A percentile compares a stretch with the other conserved stretches of the same genome.
phyloP scores from a whole-genome alignment of 2,797 vertebrate species.

The Acridotheres tristis region DNA sequence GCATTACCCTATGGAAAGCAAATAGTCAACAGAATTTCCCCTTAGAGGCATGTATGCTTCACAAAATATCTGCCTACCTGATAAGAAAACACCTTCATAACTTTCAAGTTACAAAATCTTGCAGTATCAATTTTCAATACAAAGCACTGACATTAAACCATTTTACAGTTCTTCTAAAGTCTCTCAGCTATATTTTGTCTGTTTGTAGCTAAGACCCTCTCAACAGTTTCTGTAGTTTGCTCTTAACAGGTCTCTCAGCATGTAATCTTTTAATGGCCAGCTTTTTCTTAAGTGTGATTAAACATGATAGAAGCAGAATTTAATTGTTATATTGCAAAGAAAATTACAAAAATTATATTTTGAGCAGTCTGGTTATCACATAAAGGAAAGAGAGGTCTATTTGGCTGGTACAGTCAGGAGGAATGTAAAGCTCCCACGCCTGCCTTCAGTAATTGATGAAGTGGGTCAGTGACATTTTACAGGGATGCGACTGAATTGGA shows the following conservation, averaged over 20 bases:
- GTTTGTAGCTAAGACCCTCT: background rate
- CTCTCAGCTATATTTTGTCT: background rate
- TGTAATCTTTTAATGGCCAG: background rate
- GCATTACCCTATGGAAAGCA: background rate
- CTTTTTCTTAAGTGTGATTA: background rate
- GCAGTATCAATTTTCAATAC: background rate
- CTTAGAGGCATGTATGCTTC: background rate
- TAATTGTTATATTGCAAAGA: background rate
- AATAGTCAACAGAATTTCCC: background rate
- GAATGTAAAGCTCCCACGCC: constrained; percentile 16
- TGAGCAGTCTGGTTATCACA: background rate
- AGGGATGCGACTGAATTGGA: background rate
- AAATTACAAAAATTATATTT: background rate
- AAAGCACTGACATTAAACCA: background rate
- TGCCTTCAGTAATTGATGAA: constrained; percentile 40
- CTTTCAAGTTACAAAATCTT: background rate
- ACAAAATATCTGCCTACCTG: background rate
- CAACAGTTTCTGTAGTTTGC: background rate
- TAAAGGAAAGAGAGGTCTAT: background rate
- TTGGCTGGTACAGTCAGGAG: background rate
- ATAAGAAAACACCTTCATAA: background rate
- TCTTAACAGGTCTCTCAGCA: background rate
- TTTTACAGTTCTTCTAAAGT: background rate
- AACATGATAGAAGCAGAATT: background rate
- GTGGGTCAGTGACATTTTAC: constrained; percentile 39